phyloP scores from a whole-genome alignment of 2,888 invertebrate species.

The Oxyscelio sp. region DNA sequence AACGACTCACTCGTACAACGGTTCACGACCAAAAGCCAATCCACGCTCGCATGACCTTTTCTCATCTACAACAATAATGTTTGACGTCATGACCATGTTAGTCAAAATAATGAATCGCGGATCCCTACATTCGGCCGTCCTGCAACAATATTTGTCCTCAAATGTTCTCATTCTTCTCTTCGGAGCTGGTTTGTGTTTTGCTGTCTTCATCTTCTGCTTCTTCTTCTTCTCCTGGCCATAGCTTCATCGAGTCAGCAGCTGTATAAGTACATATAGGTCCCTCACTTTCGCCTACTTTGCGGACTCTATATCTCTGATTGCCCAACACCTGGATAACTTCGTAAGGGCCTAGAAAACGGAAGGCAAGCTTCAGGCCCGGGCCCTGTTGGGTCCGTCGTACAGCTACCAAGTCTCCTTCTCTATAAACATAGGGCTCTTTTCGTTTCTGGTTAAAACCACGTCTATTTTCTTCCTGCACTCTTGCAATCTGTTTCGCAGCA shows the following conservation, averaged over 20 bases:
- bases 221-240: background rate
- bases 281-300: background rate
- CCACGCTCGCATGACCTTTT: too few species aligned
- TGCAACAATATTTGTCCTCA: background rate
- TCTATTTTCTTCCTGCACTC: background rate
- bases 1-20: too few species aligned
- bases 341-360: background rate
- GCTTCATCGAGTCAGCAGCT: background rate
- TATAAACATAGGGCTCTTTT: background rate
- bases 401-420: background rate
- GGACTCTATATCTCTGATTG: background rate
- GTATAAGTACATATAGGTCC: background rate
- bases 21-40: too few species aligned
- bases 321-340: background rate
- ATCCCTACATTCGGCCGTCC: background rate
- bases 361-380: constrained; percentile 1
- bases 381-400: too few species aligned
- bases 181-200: too few species aligned
- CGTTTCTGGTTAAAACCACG: background rate
- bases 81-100: too few species aligned
- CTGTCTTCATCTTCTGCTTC: too few species aligned
- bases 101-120: too few species aligned
- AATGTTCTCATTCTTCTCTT: background rate
- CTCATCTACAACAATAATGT: too few species aligned
- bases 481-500: background rate